These are phyloP conservation scores for Sarcophaga bullata DNA, from an alignment of 1,140 invertebrate species.

Conservation along the genomic window DNA sequence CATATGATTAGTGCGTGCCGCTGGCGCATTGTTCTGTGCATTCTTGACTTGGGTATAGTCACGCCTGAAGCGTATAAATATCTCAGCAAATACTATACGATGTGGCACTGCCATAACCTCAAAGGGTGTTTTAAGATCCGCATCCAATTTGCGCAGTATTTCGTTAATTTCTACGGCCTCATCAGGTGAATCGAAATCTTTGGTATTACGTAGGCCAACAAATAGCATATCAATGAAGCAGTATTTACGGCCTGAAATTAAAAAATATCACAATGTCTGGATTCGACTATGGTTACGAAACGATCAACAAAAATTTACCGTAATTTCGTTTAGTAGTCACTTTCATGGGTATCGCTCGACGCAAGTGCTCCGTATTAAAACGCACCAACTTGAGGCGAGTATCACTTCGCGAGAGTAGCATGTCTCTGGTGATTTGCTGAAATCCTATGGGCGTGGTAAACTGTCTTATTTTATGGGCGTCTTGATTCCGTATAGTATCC, in stretches of 20 bases:
- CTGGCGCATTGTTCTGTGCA: not conserved
- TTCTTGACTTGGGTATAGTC: conserved; percentile 51
- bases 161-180: conserved; percentile 55
- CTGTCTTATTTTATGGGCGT: conserved; percentile 49
- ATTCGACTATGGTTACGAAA: too few relatives aligned
- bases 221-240: conserved; percentile 64
- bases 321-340: conserved; percentile 55
- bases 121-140: conserved; percentile 49
- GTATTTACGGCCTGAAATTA: conserved; percentile 49
- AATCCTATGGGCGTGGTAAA: conserved; percentile 61
- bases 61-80: conserved; percentile 59
- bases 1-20: not conserved
- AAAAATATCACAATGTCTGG: too few relatives aligned
- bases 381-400: conserved; percentile 55
- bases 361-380: conserved; percentile 58
- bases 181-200: conserved; percentile 54
- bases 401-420: conserved; percentile 61
- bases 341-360: conserved; percentile 60
- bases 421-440: conserved; percentile 61
- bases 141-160: conserved; percentile 50
- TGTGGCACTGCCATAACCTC: conserved; percentile 53
- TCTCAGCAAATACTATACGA: conserved; percentile 62
- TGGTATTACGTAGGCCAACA: conserved; percentile 60
- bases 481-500: conserved; percentile 58
- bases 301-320: conserved; percentile 42